Evolutionary conservation across 2,113 vertebrate genomes (phyloP).

Genomic region (Leptodactylus fuscus): DNA sequence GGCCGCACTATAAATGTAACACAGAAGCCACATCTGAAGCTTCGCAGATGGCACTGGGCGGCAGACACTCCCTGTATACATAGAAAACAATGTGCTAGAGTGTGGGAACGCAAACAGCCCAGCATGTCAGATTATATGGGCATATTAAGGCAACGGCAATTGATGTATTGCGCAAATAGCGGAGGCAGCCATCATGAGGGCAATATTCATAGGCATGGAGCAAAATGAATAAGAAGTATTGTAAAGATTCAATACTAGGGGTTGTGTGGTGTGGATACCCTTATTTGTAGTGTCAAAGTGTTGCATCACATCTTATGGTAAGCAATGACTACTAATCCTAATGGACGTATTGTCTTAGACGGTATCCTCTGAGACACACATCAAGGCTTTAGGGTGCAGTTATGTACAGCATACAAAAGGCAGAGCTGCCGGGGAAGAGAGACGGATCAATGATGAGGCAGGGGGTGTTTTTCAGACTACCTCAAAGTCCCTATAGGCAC

Average conservation of each 20-base stretch:
- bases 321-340: no score
- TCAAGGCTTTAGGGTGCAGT: no score
- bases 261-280: no score
- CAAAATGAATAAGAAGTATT: neutral
- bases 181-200: neutral
- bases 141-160: neutral
- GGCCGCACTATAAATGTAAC: neutral
- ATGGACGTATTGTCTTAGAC: no score
- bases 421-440: no score
- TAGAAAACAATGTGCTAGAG: neutral
- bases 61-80: constrained; percentile 41
- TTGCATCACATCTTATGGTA: no score
- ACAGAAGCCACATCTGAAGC: constrained; percentile 23
- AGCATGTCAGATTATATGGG: neutral
- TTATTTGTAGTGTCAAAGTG: no score
- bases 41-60: constrained; percentile 1
- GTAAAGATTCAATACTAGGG: neutral
- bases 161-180: neutral
- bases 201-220: neutral
- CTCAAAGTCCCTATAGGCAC: no score
- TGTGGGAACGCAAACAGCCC: constrained; percentile 31
- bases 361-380: no score
- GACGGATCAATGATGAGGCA: no score
- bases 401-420: no score
- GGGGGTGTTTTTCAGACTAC: no score